Percentiles rank a stretch among this genome's conserved stretches.
Evolutionary conservation across 2,797 vertebrate genomes (phyloP).

Genomic region (Tarsius wallacei): DNA sequence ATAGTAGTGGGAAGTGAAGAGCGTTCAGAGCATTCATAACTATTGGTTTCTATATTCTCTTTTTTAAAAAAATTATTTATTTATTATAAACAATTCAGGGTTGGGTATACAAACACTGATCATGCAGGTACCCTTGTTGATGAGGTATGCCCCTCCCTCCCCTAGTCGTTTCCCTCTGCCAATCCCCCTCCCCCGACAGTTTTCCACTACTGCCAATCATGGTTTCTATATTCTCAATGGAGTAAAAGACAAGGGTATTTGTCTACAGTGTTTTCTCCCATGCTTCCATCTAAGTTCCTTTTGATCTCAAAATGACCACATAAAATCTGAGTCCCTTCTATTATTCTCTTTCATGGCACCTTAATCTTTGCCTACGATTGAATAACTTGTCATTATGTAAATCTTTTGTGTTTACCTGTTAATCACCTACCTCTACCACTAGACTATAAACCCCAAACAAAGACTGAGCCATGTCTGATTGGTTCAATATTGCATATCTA

Average conservation of each 20-base stretch:
- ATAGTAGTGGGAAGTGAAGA: neutral
- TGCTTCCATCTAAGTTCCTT: neutral
- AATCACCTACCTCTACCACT: neutral
- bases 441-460: neutral
- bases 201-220: no score
- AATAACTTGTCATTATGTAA: neutral
- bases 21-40: neutral
- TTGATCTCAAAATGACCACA: neutral
- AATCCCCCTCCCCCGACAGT: no score
- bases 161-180: no score
- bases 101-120: no score
- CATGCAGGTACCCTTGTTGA: no score
- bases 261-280: neutral
- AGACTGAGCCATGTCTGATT: neutral
- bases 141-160: no score
- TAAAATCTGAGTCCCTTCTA: neutral
- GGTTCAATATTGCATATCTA: neutral
- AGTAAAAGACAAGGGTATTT: neutral
- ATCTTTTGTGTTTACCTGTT: neutral
- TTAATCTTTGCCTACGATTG: neutral
- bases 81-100: no score
- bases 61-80: no score
- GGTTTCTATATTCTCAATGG: neutral
- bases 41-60: neutral
- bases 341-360: neutral